These are phyloP conservation scores for Spodoptera litura DNA, from an alignment of 1,140 invertebrate genomes.

Conservation along the genomic window DNA sequence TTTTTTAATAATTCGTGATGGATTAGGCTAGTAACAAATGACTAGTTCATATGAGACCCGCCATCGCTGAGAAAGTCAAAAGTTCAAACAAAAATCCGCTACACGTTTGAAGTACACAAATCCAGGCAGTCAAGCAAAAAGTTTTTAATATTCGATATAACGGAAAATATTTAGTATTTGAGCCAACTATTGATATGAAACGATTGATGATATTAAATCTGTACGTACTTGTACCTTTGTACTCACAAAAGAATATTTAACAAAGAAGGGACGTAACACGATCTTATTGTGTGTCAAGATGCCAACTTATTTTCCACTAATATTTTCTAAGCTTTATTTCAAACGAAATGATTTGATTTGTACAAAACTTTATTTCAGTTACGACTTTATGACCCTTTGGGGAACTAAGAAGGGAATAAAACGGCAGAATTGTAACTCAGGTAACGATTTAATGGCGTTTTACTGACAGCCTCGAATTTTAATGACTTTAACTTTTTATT, in stretches of 20 bases:
- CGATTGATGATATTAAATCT: slow-evolving; percentile 20
- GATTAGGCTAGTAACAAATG: too few species aligned
- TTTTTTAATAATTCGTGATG: too few species aligned
- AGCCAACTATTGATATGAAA: neutral
- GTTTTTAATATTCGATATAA: too few species aligned
- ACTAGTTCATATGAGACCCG: too few species aligned
- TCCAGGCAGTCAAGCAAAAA: too few species aligned
- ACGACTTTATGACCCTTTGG: slow-evolving; percentile 4
- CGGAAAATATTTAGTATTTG: too few species aligned
- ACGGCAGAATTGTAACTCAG: slow-evolving; percentile 3
- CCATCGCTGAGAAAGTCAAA: too few species aligned
- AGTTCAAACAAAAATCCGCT: too few species aligned
- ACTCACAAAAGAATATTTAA: neutral
- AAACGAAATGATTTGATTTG: slow-evolving; percentile 42
- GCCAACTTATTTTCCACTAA: neutral
- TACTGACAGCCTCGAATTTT: neutral
- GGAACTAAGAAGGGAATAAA: slow-evolving; percentile 1
- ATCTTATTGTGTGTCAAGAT: slow-evolving; percentile 12
- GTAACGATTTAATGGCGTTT: neutral
- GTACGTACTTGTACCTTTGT: slow-evolving; percentile 29
- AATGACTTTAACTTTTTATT: neutral
- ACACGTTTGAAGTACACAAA: too few species aligned
- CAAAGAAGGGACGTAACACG: neutral
- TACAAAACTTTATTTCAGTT: slow-evolving; percentile 12
- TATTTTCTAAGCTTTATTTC: slow-evolving; percentile 8